A percentile compares a stretch with the other conserved stretches of the same genome.
phyloP scores from a whole-genome alignment of 2,113 vertebrate species.

The Probosciger aterrimus region DNA sequence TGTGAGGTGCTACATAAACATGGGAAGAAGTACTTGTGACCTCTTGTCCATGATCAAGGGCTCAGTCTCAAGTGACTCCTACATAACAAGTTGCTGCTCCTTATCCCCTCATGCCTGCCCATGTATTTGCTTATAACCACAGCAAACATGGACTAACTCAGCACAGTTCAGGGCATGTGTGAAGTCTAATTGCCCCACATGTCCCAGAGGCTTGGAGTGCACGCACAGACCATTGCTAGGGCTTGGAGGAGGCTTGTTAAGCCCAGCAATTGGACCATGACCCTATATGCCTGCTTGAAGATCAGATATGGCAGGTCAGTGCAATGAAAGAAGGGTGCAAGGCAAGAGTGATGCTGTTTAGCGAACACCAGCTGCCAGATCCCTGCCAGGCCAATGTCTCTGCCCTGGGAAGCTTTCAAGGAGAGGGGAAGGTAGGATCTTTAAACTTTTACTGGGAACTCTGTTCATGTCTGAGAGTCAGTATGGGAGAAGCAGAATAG shows the following conservation, averaged over 20 bases:
- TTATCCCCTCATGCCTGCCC: neutral
- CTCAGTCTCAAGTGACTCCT: neutral
- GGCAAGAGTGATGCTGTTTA: neutral
- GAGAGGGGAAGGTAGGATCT: neutral
- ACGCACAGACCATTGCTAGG: neutral
- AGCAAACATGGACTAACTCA: neutral
- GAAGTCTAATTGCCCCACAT: neutral
- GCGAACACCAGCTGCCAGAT: neutral
- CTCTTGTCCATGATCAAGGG: neutral
- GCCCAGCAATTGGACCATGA: neutral
- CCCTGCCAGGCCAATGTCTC: neutral
- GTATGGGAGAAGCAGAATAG: neutral
- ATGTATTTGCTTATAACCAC: neutral
- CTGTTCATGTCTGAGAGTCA: neutral
- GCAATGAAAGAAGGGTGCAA: neutral
- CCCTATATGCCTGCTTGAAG: neutral
- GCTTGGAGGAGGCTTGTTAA: neutral
- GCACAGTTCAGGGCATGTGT: neutral
- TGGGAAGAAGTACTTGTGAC: neutral
- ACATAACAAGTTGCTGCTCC: neutral
- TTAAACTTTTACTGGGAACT: neutral
- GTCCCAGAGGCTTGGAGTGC: neutral
- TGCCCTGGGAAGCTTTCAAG: neutral
- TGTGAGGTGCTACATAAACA: neutral
- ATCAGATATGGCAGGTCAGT: neutral